Percentiles rank a stretch among this genome's conserved stretches.
Evolutionary conservation across 1,140 invertebrate species (phyloP).

Genomic region (Nasonia longicornis): DNA sequence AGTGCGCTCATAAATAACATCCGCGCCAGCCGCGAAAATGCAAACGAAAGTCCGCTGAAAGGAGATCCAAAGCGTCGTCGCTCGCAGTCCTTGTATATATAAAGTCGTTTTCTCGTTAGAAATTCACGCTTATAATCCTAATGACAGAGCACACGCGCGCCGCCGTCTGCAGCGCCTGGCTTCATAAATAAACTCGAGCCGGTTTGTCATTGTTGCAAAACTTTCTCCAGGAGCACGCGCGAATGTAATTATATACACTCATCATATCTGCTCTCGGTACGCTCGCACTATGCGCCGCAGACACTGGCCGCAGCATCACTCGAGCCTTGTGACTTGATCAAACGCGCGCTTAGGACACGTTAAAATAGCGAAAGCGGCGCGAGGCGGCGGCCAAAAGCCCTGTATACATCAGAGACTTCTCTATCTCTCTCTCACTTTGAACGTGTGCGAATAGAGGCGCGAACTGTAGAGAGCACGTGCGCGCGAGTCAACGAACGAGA

Average conservation of each 20-base stretch:
- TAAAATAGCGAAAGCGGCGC: slow-evolving; percentile 8
- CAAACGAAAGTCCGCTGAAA: background rate
- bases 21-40: slow-evolving; percentile 3
- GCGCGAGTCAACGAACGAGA: background rate
- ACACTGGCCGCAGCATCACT: slow-evolving; percentile 1
- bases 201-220: slow-evolving; percentile 43
- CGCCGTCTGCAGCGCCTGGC: background rate
- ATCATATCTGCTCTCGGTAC: slow-evolving; percentile 33
- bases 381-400: background rate
- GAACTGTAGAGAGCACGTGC: background rate
- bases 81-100: background rate
- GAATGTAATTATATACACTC: slow-evolving; percentile 34
- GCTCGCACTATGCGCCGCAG: background rate
- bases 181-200: slow-evolving; percentile 39
- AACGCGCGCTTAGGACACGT: slow-evolving; percentile 16
- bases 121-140: slow-evolving; percentile 43
- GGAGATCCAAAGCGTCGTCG: background rate
- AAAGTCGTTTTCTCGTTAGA: slow-evolving; percentile 35
- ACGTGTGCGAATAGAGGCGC: background rate
- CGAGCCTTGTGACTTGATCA: slow-evolving; percentile 26
- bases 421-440: background rate
- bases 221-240: slow-evolving; percentile 16
- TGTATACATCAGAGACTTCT: background rate
- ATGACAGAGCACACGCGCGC: background rate
- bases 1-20: background rate